Percentiles rank a stretch among this genome's conserved stretches.
These are phyloP conservation scores for Phoxinus phoxinus DNA, from an alignment of 2,113 vertebrate species.

Conservation along the genomic window DNA sequence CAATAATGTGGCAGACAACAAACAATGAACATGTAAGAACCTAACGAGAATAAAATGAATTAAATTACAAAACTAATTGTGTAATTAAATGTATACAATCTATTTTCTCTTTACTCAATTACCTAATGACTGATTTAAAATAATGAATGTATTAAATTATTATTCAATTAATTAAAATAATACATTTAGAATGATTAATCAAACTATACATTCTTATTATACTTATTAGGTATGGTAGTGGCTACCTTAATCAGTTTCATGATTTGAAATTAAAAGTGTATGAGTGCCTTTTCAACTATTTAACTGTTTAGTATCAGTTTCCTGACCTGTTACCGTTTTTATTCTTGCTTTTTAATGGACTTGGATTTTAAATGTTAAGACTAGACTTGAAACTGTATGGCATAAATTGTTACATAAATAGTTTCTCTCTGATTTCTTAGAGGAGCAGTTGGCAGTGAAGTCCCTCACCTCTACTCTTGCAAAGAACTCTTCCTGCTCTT, in stretches of 20 bases:
- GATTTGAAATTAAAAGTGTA: not conserved
- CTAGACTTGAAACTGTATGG: not conserved
- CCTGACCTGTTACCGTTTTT: not conserved
- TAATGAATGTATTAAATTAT: not conserved
- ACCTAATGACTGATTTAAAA: not conserved
- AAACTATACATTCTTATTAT: not conserved
- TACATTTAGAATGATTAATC: not conserved
- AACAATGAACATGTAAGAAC: not conserved
- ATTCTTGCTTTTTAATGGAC: not conserved
- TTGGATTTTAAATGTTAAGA: not conserved
- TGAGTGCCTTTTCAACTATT: not conserved
- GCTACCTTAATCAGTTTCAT: not conserved
- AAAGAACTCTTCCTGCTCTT: conserved; percentile 62
- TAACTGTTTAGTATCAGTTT: not conserved
- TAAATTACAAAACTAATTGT: not conserved
- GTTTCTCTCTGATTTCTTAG: conserved; percentile 58
- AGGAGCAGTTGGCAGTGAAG: conserved; percentile 68
- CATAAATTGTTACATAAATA: not conserved
- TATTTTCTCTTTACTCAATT: not conserved
- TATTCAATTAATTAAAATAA: not conserved
- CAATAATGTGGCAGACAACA: not conserved
- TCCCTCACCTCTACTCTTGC: conserved; percentile 54
- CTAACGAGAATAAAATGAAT: not conserved
- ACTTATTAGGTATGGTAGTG: not conserved
- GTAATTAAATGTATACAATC: not conserved